Conservation (phyloP, 1,140 invertebrate species). For the Pissodes strobi region DNA sequence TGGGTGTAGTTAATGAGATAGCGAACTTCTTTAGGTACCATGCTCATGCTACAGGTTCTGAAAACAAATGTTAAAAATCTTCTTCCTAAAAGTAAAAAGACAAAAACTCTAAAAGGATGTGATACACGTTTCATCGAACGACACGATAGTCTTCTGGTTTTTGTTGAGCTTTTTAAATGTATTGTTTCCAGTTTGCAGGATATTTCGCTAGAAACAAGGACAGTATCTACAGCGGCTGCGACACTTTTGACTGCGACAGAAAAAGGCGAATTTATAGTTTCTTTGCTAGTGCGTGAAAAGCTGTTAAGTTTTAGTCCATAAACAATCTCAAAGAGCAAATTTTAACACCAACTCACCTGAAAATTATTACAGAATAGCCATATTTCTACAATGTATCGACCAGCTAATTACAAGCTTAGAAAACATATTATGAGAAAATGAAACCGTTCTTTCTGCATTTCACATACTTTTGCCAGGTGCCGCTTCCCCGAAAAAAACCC, state of each 20-base stretch:
- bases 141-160: too few species aligned
- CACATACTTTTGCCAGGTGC: not conserved
- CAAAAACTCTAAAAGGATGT: too few species aligned
- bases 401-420: not conserved
- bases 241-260: not conserved
- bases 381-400: not conserved
- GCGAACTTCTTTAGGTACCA: too few species aligned
- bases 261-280: not conserved
- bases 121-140: too few species aligned
- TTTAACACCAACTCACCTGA: not conserved
- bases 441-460: not conserved
- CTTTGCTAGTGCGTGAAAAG: not conserved
- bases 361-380: not conserved
- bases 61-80: too few species aligned
- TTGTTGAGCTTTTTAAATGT: too few species aligned
- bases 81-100: too few species aligned
- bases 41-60: too few species aligned
- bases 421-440: not conserved
- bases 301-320: not conserved
- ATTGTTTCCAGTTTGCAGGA: not conserved
- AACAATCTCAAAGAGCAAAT: not conserved
- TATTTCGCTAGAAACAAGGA: not conserved
- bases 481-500: not conserved
- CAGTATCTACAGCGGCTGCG: not conserved
- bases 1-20: too few species aligned